Evolutionary conservation across 2,797 vertebrate genomes (phyloP), one percentile per base, ranked within the genome.

Genomic region (Rhinoraja longicauda): DNA sequence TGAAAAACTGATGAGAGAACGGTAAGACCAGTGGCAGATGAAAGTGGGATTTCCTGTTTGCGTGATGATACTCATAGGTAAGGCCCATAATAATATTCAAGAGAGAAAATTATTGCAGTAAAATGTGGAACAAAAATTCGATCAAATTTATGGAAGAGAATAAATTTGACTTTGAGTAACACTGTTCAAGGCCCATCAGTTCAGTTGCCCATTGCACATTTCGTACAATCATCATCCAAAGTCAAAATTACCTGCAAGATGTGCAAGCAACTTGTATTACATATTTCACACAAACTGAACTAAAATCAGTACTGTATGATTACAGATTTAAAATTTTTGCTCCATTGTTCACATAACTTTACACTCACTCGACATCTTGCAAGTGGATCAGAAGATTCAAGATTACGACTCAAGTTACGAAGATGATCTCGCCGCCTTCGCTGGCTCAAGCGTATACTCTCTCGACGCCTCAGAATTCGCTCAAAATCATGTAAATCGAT

Each of bases 301-400:
- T 59, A 36, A n/a, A n/a, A 62, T 36, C 6, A 17, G 8, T 84
- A 36, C 12, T 88, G 62, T 62, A 67, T 19, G n/a, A 64, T 88
- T 67, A 67, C 7, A 88, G n/a, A 9, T 88, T 88, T 88, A 88
- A 67, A n/a, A 64, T 36, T 88, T 36, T 21, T 62, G 64, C 2
- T 17, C 32, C 64, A 62, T 8, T 88, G 84, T 62, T 88, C 59
- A 67, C 17, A 88, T 7, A 88, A 67, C 62, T 32, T 67, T 88
- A 67, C 84, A 88, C 84, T 88, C 84, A 88, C 84, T 88, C 84
- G 84, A 88, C 84, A 88, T 67, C 84, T 88, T 88, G 84, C 84
- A 88, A 88, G 84, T 36, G 84, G 84, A 88, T 88, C 84, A 67
- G 84, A 62, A 88, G 84, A 88, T 88, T 88, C 84, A 67, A 88